Conservation (phyloP, 2,797 vertebrate genomes). For the Smutsia temminckii region DNA sequence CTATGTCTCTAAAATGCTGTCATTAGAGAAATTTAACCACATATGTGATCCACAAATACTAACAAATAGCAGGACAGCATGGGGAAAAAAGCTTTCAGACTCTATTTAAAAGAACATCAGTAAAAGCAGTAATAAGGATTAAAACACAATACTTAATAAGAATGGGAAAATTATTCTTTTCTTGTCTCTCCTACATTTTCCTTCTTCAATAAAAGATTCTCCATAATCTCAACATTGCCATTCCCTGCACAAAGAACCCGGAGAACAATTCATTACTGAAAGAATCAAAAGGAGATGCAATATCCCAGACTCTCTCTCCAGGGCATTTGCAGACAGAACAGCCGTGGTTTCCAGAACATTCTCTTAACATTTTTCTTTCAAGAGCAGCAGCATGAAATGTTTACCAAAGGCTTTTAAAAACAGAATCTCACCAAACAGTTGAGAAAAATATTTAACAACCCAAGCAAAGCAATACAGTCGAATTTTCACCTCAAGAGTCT, state of each 20-base stretch:
- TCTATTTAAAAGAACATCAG: constrained; percentile 10
- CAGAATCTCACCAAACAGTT: constrained; percentile 52
- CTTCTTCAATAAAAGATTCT: constrained; percentile 18
- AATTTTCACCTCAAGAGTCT: constrained; percentile 69
- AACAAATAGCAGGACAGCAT: neutral
- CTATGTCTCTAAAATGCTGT: neutral
- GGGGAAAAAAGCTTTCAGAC: neutral
- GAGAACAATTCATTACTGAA: constrained; percentile 30
- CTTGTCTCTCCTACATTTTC: neutral
- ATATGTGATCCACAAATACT: neutral
- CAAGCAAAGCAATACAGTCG: constrained; percentile 61
- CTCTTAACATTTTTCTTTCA: constrained; percentile 44
- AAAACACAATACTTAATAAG: neutral
- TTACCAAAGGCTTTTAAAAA: constrained; percentile 62
- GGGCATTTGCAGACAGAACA: constrained; percentile 2
- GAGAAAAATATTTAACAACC: constrained; percentile 66
- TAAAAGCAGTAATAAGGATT: constrained; percentile 48
- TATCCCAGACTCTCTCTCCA: neutral
- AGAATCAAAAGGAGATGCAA: neutral
- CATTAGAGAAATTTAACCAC: constrained; percentile 19
- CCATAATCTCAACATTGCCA: neutral
- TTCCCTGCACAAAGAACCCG: constrained; percentile 23
- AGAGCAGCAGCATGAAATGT: constrained; percentile 13
- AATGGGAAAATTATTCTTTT: constrained; percentile 30
- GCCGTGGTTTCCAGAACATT: constrained; percentile 50